These are phyloP conservation scores for Athalia circularis DNA, from an alignment of 2,888 invertebrate genomes.

Conservation along the genomic window DNA sequence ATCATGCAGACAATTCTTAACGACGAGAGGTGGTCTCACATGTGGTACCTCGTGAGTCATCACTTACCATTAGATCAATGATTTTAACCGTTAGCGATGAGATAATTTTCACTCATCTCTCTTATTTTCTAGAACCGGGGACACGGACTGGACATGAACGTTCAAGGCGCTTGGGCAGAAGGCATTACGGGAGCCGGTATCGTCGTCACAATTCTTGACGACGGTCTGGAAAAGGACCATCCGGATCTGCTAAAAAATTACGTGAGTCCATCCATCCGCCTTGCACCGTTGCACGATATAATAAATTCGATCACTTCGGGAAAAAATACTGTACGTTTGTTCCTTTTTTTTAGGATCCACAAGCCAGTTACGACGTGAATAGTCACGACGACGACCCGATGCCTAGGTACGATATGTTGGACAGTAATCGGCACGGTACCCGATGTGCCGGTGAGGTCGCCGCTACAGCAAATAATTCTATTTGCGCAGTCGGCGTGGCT, in stretches of 20 bases:
- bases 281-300: neutral
- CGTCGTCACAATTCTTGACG: slow-evolving; percentile 97
- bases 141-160: slow-evolving; percentile 96
- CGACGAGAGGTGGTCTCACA: slow-evolving; percentile 94
- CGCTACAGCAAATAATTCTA: slow-evolving; percentile 95
- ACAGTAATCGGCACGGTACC: slow-evolving; percentile 96
- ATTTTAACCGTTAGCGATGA: neutral
- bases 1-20: slow-evolving; percentile 76
- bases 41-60: slow-evolving; percentile 97
- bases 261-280: slow-evolving; percentile 87
- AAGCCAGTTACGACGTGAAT: slow-evolving; percentile 98
- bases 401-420: slow-evolving; percentile 97
- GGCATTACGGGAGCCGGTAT: slow-evolving; percentile 96
- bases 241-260: slow-evolving; percentile 94
- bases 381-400: slow-evolving; percentile 97
- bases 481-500: slow-evolving; percentile 98
- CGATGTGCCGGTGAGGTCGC: slow-evolving; percentile 99
- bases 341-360: slow-evolving; percentile 83
- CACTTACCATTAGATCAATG: too few species aligned
- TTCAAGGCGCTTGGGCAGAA: slow-evolving; percentile 95
- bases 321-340: slow-evolving; percentile 1
- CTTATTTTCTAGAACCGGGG: slow-evolving; percentile 85
- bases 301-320: neutral
- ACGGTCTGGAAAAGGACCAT: slow-evolving; percentile 96
- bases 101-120: neutral